Evolutionary conservation across 2,113 vertebrate genomes (phyloP).

Genomic region (Sturnira hondurensis): DNA sequence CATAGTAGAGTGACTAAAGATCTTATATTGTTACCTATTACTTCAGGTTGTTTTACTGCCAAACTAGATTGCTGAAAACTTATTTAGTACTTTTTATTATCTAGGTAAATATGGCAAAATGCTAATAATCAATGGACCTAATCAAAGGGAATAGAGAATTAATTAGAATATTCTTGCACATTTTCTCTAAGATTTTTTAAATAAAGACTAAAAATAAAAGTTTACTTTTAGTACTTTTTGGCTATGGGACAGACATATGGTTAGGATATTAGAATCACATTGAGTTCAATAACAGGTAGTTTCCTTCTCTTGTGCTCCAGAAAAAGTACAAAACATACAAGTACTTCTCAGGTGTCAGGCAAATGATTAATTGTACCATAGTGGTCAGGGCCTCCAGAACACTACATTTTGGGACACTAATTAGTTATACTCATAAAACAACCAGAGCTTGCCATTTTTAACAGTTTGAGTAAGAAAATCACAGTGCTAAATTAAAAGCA

Average conservation of each 20-base stretch:
- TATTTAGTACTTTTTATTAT: neutral
- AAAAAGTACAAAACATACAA: conserved; percentile 23
- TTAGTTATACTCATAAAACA: conserved; percentile 33
- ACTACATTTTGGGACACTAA: neutral
- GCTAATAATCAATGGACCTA: neutral
- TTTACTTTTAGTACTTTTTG: neutral
- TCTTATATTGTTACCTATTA: neutral
- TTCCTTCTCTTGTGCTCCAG: neutral
- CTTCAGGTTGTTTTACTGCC: neutral
- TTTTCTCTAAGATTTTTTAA: neutral
- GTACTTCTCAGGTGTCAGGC: neutral
- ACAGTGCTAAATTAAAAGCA: neutral
- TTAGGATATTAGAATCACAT: neutral
- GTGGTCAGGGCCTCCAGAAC: neutral
- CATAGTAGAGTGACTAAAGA: neutral
- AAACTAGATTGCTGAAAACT: neutral
- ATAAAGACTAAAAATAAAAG: neutral
- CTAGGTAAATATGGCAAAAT: neutral
- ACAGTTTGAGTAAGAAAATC: neutral
- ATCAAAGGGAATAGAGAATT: neutral
- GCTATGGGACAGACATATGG: neutral
- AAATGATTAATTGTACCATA: conserved; percentile 28
- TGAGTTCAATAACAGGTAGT: neutral
- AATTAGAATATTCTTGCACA: neutral
- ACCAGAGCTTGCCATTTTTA: neutral